Base-by-base conservation (phyloP, 2,113 vertebrate species). In the Pomatorhinus ruficollis region DNA sequence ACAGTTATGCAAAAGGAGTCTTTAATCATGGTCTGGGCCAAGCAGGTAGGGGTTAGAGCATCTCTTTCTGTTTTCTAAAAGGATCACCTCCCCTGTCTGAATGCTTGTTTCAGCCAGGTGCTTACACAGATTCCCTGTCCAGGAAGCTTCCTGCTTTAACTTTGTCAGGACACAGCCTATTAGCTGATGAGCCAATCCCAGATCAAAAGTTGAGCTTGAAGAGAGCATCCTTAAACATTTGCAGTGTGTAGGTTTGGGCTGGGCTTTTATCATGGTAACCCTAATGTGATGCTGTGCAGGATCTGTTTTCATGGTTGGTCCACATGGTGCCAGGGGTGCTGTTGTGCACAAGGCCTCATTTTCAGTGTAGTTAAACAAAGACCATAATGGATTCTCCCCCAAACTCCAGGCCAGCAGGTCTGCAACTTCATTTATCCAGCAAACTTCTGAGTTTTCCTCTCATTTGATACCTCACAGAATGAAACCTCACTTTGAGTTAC, bases 1-100 rank as follows among this genome's bases (percentile, higher is more conserved):
- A 45, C 8, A 57, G 39, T 4, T 57, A 15, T 0, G 0, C 25
- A 66, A 64, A 53, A 60, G 33, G 30, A 28, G 25, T 45, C 44
- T 83, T 83, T 49, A 68, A 35, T 27, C 1, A 2, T 6, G 2
- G 27, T 42, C 33, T 44, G 30, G 12, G 45, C 16, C 59, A 89
- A 61, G 39, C 16, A 68, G 63, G 17, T 49, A 27, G 2, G 7
- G 28, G 14, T 6, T 12, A 7, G 47, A 42, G 40, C 40, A 42
- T 42, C 23, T 49, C 23, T 49, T 47, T 49, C 15, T 81, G 23
- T 88, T 85, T 91, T 52, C n/a, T 39, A 40, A 44, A 47, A 61
- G 15, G n/a, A 30, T 59, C 45, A 61, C 16, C n/a, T 70, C 27
- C 10, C 11, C 39, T 50, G 39, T 27, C 49, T 44, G 19, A 83